Percentiles rank a stretch among this genome's conserved stretches.
These are phyloP conservation scores for Batillaria attramentaria DNA, from an alignment of 1,140 invertebrate species.

Conservation along the genomic window DNA sequence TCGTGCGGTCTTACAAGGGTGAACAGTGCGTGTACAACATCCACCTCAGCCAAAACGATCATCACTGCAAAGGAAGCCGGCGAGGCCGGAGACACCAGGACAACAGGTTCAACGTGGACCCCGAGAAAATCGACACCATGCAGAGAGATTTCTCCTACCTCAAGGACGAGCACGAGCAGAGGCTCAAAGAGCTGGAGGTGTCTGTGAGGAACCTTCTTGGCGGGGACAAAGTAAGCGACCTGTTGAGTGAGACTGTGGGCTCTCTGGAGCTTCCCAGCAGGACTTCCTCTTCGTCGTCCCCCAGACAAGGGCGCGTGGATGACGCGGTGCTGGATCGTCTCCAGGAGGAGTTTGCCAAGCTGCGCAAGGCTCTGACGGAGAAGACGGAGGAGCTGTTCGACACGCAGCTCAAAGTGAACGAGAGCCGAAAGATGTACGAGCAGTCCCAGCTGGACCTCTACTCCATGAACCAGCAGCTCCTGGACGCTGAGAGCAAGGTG, in stretches of 20 bases:
- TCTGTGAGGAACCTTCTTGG: constrained; percentile 34
- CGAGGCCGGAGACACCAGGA: not conserved
- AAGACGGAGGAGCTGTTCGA: constrained; percentile 47
- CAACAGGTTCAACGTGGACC: constrained; percentile 41
- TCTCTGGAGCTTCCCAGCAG: too few species aligned
- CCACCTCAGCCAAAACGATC: constrained; percentile 19
- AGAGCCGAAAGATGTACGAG: constrained; percentile 38
- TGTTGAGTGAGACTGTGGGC: too few species aligned
- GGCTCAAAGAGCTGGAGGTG: constrained; percentile 50
- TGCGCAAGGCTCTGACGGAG: constrained; percentile 41
- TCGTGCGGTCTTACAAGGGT: constrained; percentile 28
- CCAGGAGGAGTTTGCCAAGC: constrained; percentile 49
- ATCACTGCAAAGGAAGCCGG: not conserved
- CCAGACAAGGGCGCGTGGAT: not conserved
- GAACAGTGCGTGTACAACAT: constrained; percentile 37
- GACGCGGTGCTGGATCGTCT: constrained; percentile 33
- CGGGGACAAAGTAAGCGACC: too few species aligned
- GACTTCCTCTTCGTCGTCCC: too few species aligned
- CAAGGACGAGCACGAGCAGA: constrained; percentile 50
- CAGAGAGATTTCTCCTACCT: constrained; percentile 44
- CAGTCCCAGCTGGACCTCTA: constrained; percentile 49
- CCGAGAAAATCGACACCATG: constrained; percentile 42
- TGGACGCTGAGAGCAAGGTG: constrained; percentile 53
- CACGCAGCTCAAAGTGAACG: constrained; percentile 50
- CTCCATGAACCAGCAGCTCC: constrained; percentile 47